Percentiles rank a stretch among this genome's conserved stretches.
phyloP scores from a whole-genome alignment of 2,113 vertebrate species.

The Ranitomeya variabilis region DNA sequence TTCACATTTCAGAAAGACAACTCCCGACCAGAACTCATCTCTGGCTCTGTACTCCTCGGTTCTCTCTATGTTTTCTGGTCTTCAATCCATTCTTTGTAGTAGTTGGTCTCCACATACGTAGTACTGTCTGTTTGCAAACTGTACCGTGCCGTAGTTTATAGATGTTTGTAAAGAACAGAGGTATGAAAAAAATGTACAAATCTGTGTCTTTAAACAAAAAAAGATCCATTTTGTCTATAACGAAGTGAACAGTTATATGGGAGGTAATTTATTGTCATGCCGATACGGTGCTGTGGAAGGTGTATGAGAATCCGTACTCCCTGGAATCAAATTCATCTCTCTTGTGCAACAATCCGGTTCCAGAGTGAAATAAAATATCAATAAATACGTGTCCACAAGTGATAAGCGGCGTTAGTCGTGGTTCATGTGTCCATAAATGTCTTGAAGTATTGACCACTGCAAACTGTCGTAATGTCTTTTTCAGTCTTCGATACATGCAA shows the following conservation, averaged over 20 bases:
- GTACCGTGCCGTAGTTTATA: constrained; percentile 88
- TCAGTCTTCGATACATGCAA: too few relatives aligned
- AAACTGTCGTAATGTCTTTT: background rate
- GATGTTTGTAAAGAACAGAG: constrained; percentile 87
- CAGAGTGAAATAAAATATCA: constrained; percentile 39
- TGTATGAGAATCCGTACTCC: constrained; percentile 66
- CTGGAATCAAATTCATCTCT: constrained; percentile 50
- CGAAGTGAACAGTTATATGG: constrained; percentile 67
- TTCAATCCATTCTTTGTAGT: constrained; percentile 51
- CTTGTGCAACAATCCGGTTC: constrained; percentile 40
- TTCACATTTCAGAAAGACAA: background rate
- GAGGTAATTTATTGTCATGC: constrained; percentile 73
- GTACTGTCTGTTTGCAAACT: constrained; percentile 64
- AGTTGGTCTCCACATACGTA: constrained; percentile 60
- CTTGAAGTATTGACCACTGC: background rate
- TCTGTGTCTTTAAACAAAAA: constrained; percentile 69
- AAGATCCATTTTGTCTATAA: constrained; percentile 81
- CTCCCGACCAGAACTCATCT: background rate
- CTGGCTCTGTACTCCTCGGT: background rate
- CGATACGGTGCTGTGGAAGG: constrained; percentile 70
- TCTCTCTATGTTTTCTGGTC: constrained; percentile 34
- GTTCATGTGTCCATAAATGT: background rate
- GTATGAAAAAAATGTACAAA: constrained; percentile 60
- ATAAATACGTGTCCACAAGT: constrained; percentile 52
- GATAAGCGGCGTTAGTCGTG: background rate